Conservation (phyloP, 2,888 invertebrate species). For the Ischnus inquisitorius region DNA sequence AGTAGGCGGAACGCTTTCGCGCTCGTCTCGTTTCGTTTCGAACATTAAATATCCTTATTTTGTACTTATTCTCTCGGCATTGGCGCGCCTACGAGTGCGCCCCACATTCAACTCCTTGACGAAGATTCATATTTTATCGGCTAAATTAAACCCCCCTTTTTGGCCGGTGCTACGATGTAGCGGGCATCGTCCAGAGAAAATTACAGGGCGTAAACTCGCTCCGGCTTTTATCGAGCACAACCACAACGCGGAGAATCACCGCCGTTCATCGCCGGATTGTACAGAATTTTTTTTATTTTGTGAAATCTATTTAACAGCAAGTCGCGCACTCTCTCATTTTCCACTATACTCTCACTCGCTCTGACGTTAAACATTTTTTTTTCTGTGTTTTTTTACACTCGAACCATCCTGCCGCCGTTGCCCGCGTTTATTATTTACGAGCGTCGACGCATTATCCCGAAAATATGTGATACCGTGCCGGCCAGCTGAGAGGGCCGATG, state of each 20-base stretch:
- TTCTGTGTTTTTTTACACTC: conserved; percentile 27
- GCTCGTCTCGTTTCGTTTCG: neutral
- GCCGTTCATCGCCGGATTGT: conserved; percentile 54
- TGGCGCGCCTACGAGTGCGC: neutral
- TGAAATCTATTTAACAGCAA: conserved; percentile 77
- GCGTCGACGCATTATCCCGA: conserved; percentile 79
- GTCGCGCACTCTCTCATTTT: conserved; percentile 21
- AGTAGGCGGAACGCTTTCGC: neutral
- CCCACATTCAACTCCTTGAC: conserved; percentile 50
- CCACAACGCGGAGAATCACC: conserved; percentile 41
- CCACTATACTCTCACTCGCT: conserved; percentile 22
- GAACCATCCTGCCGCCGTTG: conserved; percentile 67
- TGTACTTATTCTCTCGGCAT: conserved; percentile 42
- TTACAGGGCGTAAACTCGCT: conserved; percentile 66
- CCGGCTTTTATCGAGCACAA: conserved; percentile 65
- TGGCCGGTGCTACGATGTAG: neutral
- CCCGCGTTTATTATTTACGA: conserved; percentile 80
- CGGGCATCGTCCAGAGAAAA: conserved; percentile 48
- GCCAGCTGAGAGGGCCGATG: conserved; percentile 22
- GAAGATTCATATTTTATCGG: conserved; percentile 68
- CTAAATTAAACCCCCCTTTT: conserved; percentile 60
- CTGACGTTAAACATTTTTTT: neutral
- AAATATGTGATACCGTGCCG: conserved; percentile 79
- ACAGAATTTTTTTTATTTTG: conserved; percentile 77
- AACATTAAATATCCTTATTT: conserved; percentile 57